Percentiles rank a stretch among this genome's conserved stretches.
These are phyloP conservation scores for Zaprionus taronus DNA, from an alignment of 1,140 invertebrate species.

Conservation along the genomic window DNA sequence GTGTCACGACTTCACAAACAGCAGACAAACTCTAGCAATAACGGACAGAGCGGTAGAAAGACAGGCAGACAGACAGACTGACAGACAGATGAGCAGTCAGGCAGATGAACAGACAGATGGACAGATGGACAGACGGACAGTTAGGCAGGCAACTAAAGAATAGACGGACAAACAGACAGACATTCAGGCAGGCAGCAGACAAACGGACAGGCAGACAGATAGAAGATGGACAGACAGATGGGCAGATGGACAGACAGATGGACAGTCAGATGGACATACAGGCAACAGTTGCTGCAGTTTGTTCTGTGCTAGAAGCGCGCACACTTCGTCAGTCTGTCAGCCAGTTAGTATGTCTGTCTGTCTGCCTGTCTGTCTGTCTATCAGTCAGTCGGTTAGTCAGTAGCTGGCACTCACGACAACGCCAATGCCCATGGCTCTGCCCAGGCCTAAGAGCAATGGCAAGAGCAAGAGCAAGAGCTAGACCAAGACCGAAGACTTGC, in stretches of 20 bases:
- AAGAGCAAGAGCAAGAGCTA: neutral
- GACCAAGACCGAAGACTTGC: conserved; percentile 17
- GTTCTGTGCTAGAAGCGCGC: conserved; percentile 59
- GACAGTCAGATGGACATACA: conserved; percentile 19
- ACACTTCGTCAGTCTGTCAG: conserved; percentile 53
- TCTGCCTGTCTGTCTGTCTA: conserved; percentile 47
- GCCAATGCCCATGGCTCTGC: conserved; percentile 1
- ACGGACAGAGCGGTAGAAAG: conserved; percentile 23
- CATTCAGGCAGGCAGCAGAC: neutral
- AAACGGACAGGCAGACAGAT: conserved; percentile 8
- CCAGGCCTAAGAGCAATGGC: neutral
- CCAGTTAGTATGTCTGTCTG: conserved; percentile 32
- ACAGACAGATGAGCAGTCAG: neutral
- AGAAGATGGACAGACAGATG: conserved; percentile 21
- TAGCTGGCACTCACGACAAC: conserved; percentile 55
- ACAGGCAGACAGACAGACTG: conserved; percentile 20
- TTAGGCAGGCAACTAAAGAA: neutral
- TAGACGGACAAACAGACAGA: neutral
- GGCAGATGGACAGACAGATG: neutral
- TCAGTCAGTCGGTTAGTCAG: conserved; percentile 50
- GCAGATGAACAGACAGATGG: conserved; percentile 11
- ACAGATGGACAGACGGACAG: conserved; percentile 18
- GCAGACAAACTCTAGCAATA: conserved; percentile 25
- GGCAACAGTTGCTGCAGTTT: conserved; percentile 46
- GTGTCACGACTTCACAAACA: conserved; percentile 72